phyloP scores from a whole-genome alignment of 2,797 vertebrate genomes.

The Paratrypauchen microcephalus region DNA sequence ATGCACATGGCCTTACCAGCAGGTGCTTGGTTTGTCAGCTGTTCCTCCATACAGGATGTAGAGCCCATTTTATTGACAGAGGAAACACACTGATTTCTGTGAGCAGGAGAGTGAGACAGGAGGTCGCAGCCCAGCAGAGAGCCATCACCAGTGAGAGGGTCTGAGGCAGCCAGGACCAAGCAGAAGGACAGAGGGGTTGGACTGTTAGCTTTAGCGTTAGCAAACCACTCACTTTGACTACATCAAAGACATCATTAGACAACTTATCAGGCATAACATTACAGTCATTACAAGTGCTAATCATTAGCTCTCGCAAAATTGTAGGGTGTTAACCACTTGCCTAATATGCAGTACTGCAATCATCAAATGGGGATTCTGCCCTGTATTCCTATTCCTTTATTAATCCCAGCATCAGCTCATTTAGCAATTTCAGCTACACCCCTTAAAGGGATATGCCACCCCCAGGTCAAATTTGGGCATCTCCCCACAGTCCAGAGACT shows the following conservation, averaged over 20 bases:
- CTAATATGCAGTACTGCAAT: background rate
- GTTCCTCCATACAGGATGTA: slow-evolving; percentile 82
- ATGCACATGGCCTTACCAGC: slow-evolving; percentile 82
- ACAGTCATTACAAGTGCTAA: background rate
- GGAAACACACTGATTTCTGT: slow-evolving; percentile 78
- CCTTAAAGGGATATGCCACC: no score
- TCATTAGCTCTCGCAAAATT: background rate
- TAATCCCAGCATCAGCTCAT: background rate
- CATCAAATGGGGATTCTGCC: background rate
- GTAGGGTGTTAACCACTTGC: no score
- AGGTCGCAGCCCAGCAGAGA: slow-evolving; percentile 91
- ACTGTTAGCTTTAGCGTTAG: slow-evolving; percentile 12
- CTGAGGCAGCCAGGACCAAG: slow-evolving; percentile 74
- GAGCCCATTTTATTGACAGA: slow-evolving; percentile 74
- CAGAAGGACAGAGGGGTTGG: slow-evolving; percentile 32
- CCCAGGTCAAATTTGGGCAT: no score
- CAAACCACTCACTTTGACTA: background rate
- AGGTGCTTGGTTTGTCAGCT: slow-evolving; percentile 79
- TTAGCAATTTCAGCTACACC: background rate
- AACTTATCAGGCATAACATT: background rate
- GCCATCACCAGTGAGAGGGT: slow-evolving; percentile 89
- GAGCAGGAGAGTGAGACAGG: slow-evolving; percentile 86
- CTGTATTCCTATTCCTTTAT: background rate
- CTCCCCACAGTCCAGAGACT: no score
- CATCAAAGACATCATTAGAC: no score